These are phyloP conservation scores for Phalacrocorax carbo DNA, from an alignment of 2,113 vertebrate genomes.

Conservation along the genomic window DNA sequence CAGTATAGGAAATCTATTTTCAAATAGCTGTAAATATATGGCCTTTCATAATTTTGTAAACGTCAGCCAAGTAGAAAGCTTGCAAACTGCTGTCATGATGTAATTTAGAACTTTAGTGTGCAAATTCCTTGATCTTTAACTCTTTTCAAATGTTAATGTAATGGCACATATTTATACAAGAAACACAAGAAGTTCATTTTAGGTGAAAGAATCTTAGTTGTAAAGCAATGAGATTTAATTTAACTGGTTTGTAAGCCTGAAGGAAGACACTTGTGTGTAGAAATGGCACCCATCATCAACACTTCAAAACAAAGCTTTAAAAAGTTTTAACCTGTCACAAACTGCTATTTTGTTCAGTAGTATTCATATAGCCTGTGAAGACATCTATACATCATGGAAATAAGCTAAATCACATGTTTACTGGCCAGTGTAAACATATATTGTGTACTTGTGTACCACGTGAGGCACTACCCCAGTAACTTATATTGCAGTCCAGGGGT, in stretches of 20 bases:
- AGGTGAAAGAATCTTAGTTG: background rate
- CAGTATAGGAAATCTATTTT: background rate
- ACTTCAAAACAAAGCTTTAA: background rate
- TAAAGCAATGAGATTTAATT: background rate
- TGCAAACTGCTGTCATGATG: background rate
- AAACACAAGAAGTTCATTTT: background rate
- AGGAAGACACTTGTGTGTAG: background rate
- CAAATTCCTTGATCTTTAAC: background rate
- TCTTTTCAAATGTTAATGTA: background rate
- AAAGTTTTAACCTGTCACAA: background rate
- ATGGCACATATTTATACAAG: rapidly evolving
- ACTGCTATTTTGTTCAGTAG: background rate
- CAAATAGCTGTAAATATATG: background rate
- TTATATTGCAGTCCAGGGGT: rapidly evolving
- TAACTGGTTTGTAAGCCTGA: background rate
- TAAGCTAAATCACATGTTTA: background rate
- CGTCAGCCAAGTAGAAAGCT: background rate
- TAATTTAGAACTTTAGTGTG: background rate
- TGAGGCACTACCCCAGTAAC: background rate
- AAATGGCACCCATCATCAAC: background rate
- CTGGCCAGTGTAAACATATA: background rate
- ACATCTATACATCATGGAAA: background rate
- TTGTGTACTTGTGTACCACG: background rate
- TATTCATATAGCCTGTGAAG: background rate
- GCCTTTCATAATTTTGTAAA: background rate